A percentile compares a stretch with the other conserved stretches of the same genome.
phyloP scores from a whole-genome alignment of 1,140 invertebrate genomes.

The Amphibalanus amphitrite region DNA sequence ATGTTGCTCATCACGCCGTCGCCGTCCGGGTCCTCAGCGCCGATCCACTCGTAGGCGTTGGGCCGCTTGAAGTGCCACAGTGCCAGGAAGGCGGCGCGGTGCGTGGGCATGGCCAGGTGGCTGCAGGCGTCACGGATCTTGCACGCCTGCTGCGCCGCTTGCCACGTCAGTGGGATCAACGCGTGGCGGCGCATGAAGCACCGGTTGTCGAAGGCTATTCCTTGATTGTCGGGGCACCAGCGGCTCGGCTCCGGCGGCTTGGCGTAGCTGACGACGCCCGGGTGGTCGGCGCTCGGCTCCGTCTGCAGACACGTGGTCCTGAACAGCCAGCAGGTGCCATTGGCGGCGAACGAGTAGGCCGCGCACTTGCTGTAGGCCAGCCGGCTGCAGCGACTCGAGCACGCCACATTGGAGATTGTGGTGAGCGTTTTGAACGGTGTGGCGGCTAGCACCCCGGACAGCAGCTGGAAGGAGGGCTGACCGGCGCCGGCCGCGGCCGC shows the following conservation, averaged over 20 bases:
- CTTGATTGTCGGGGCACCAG: no score
- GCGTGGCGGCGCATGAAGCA: not conserved
- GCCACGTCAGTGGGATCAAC: not conserved
- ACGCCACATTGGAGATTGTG: not conserved
- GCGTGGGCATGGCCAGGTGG: not conserved
- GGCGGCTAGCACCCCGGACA: not conserved
- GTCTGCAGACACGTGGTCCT: not conserved
- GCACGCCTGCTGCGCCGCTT: not conserved
- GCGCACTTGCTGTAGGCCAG: not conserved
- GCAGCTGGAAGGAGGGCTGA: not conserved
- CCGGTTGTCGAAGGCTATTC: not conserved
- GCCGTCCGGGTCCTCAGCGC: not conserved
- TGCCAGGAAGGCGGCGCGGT: not conserved
- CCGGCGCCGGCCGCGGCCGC: slow-evolving; percentile 21
- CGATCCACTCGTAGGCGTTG: not conserved
- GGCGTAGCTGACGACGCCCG: not conserved
- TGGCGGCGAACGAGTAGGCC: not conserved
- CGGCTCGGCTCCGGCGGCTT: not conserved
- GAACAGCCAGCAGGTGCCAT: not conserved
- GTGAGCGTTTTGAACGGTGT: not conserved
- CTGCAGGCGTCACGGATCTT: not conserved
- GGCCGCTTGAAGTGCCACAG: not conserved
- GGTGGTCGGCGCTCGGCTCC: not conserved
- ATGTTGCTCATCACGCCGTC: not conserved
- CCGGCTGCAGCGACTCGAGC: not conserved